Evolutionary conservation across 2,797 vertebrate genomes (phyloP).

Genomic region (Enteromius trimaculatus): DNA sequence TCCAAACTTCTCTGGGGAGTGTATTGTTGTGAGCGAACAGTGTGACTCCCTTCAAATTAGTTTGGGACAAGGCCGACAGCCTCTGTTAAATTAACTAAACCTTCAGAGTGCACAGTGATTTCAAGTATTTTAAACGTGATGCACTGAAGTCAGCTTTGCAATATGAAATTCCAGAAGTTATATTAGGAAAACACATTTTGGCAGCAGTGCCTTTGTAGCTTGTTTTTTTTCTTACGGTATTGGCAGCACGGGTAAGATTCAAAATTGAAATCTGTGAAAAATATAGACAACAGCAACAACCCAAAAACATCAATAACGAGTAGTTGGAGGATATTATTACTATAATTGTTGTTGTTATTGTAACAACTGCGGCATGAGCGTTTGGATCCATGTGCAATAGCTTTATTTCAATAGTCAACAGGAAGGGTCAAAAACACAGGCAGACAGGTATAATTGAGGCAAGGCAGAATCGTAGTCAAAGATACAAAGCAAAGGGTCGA

Average conservation of each 20-base stretch:
- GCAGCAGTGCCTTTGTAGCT: neutral
- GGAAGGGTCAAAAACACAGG: too few relatives aligned
- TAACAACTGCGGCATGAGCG: too few relatives aligned
- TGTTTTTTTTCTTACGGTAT: neutral
- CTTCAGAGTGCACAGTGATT: neutral
- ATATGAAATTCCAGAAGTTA: neutral
- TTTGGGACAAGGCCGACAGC: constrained; percentile 24
- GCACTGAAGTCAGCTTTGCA: neutral
- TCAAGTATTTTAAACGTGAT: constrained; percentile 8
- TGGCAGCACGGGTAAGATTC: neutral
- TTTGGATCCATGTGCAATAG: too few relatives aligned
- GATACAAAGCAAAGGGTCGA: too few relatives aligned
- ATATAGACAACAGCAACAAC: neutral
- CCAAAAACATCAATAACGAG: neutral
- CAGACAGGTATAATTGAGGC: too few relatives aligned
- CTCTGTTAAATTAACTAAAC: constrained; percentile 33
- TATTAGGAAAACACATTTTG: neutral
- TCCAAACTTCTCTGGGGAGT: constrained; percentile 15
- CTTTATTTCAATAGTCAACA: too few relatives aligned
- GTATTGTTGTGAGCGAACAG: constrained; percentile 35
- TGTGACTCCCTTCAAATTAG: constrained; percentile 32
- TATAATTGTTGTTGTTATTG: neutral
- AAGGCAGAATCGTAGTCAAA: too few relatives aligned
- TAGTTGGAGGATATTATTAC: neutral
- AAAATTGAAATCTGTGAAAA: neutral